Evolutionary conservation across 2,113 vertebrate species (phyloP).

Genomic region (Psittacula cyanocephala): DNA sequence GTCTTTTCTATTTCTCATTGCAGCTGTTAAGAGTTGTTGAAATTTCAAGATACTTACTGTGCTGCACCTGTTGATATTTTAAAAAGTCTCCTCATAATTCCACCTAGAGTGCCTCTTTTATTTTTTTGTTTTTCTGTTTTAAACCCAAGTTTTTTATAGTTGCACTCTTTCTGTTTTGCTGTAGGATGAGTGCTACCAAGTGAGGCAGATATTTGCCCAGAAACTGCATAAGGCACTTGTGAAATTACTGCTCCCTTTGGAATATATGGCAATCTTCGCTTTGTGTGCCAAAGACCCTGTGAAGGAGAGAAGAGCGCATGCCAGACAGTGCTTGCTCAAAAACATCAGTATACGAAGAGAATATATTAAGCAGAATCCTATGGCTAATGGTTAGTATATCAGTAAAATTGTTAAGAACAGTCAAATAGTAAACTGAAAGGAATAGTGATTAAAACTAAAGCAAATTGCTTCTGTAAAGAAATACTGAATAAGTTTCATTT

Average conservation of each 20-base stretch:
- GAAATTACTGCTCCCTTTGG: conserved; percentile 92
- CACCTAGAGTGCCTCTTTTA: background rate
- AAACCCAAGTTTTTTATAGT: background rate
- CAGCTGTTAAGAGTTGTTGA: background rate
- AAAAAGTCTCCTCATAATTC: background rate
- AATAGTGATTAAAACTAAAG: background rate
- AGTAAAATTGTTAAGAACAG: background rate
- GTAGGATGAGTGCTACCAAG: conserved; percentile 98
- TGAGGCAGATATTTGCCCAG: conserved; percentile 97
- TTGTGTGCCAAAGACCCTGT: conserved; percentile 99
- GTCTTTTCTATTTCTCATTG: background rate
- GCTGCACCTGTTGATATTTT: background rate
- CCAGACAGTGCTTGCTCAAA: conserved; percentile 97
- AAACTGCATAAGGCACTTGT: conserved; percentile 96
- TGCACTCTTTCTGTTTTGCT: conserved; percentile 36
- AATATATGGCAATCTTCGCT: conserved; percentile 98
- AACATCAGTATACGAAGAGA: conserved; percentile 98
- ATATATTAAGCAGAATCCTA: conserved; percentile 96
- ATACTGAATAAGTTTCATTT: background rate
- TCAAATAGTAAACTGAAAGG: background rate
- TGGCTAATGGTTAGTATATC: conserved; percentile 86
- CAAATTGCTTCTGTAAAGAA: background rate
- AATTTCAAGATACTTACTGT: background rate
- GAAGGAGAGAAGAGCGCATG: conserved; percentile 95
- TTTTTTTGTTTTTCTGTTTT: background rate